These are phyloP conservation scores for Rotaria sp. DNA, from an alignment of 2,888 invertebrate species.

Conservation along the genomic window DNA sequence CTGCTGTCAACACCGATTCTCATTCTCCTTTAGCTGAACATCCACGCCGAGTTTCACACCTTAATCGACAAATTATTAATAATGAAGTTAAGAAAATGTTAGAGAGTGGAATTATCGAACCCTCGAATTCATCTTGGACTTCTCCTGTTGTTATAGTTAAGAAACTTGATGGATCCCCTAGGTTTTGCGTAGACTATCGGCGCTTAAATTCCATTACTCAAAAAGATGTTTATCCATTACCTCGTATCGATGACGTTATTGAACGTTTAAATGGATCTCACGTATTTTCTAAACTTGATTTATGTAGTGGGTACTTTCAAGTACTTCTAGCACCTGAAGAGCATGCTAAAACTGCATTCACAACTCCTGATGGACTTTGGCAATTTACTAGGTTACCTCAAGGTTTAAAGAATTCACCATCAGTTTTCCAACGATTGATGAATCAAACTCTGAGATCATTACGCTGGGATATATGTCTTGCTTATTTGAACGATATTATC, in stretches of 20 bases:
- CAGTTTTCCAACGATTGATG: slow-evolving; percentile 1
- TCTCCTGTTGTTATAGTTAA: background rate
- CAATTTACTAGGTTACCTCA: slow-evolving; percentile 16
- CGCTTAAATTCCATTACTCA: background rate
- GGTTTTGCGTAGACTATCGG: background rate
- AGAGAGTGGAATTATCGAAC: background rate
- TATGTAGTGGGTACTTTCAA: background rate
- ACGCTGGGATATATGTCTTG: background rate
- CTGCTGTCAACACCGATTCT: background rate
- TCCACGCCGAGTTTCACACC: background rate
- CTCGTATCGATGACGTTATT: no score
- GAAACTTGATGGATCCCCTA: background rate
- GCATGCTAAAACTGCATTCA: background rate
- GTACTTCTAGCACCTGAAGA: background rate
- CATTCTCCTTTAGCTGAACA: background rate
- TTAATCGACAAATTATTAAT: background rate
- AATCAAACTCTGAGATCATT: background rate
- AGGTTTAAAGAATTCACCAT: background rate
- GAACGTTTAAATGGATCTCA: background rate
- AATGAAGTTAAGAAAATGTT: background rate
- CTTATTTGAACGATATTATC: background rate
- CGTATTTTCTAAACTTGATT: background rate
- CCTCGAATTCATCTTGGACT: background rate
- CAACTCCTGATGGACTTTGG: background rate
- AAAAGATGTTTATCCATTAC: background rate